Conservation (phyloP, 2,888 invertebrate species). For the Tinea trinotella region DNA sequence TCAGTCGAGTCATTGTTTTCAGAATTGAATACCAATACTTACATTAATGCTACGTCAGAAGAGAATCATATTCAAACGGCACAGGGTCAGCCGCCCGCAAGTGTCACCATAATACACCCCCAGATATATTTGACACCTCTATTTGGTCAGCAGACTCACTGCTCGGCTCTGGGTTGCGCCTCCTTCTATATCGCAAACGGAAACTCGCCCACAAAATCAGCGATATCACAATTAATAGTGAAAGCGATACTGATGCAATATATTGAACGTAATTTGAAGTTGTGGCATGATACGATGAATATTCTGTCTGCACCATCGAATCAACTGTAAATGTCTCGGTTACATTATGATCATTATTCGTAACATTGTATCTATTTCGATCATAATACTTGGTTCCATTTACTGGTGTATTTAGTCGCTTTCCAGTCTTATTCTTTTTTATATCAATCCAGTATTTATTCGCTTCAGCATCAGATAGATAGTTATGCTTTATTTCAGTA, state of each 20-base stretch:
- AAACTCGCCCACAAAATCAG: conserved; percentile 68
- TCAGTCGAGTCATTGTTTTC: too few relatives aligned
- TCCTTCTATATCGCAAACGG: conserved; percentile 50
- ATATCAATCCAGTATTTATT: conserved; percentile 9
- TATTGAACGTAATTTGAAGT: conserved; percentile 49
- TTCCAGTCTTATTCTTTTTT: conserved; percentile 41
- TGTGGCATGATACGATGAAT: conserved; percentile 48
- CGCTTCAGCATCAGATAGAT: neutral
- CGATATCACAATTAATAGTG: conserved; percentile 67
- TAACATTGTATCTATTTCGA: conserved; percentile 24
- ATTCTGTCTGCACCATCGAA: conserved; percentile 49
- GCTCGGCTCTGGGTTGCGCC: conserved; percentile 35
- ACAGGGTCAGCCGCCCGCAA: conserved; percentile 70
- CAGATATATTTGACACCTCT: conserved; percentile 76
- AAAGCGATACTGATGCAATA: conserved; percentile 72
- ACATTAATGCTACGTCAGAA: conserved; percentile 68
- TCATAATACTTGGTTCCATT: conserved; percentile 27
- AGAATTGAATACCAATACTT: conserved; percentile 35
- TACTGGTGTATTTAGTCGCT: conserved; percentile 51
- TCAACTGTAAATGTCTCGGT: conserved; percentile 33
- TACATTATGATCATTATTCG: conserved; percentile 30
- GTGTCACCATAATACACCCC: conserved; percentile 81
- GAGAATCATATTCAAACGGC: conserved; percentile 73
- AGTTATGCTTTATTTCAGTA: neutral
- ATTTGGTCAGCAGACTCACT: conserved; percentile 60